Evolutionary conservation across 2,888 invertebrate genomes (phyloP), one percentile per base, ranked within the genome.

Genomic region (Beris chalybata): DNA sequence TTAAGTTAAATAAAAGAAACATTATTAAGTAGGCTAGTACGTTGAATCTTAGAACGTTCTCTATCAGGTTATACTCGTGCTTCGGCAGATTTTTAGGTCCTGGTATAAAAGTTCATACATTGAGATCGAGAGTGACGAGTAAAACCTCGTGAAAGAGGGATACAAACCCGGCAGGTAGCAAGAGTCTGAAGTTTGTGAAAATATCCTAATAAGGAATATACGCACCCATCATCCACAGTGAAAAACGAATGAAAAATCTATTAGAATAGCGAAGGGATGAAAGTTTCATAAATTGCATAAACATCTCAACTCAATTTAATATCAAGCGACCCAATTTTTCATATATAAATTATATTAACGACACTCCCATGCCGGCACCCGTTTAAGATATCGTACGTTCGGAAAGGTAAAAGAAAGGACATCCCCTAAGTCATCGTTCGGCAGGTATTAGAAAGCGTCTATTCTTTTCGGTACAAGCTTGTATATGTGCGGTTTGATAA

Each of bases 301-400:
- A 67, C 66, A 70, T 70, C 66, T 70, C 59, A 70, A 70, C 69
- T 70, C 69, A 70, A 70, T 70, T 70, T 70, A 64, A 69, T 66
- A 63, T 67, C 66, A 67, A 66, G 66, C 64, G 66, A 66, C 67
- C 69, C 69, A 67, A 70, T 67, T 70, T 70, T 70, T 70, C 66
- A 66, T 64, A 70, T 67, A 70, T 70, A 70, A 70, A 70, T 70
- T 67, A 67, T 66, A 70, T 70, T 70, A 70, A 67, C 67, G 61
- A 66, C 67, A 67, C 67, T 66, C 64, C 47, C 54, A 54, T n/a
- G 11, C 15, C 30, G 38, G n/a, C 48, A 48, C 48, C 15, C 48
- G n/a, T 15, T 6, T 48, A 11, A 15, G n/a, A 11, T 12, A n/a
- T n/a, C 45, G 11, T 12, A 12, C n/a, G 45, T 15, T 11, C n/a